Conservation (phyloP, 2,113 vertebrate species). For the Seriola dumerili region DNA sequence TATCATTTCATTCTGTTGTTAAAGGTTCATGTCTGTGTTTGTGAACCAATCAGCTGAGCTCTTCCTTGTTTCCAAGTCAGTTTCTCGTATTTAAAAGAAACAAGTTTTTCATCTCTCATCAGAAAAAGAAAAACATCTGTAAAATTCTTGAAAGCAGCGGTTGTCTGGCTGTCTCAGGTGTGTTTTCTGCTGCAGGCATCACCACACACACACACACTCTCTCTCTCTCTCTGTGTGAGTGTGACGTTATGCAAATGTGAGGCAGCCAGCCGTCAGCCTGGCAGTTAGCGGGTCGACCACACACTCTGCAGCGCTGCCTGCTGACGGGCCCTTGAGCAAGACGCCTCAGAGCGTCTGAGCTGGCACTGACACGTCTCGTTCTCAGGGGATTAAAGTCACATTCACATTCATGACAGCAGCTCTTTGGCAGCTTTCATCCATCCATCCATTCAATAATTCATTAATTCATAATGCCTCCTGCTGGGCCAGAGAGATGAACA, state of each 20-base stretch:
- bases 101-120: too few species aligned
- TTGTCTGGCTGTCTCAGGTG: background rate
- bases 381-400: background rate
- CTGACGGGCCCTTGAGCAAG: slow-evolving; percentile 26
- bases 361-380: background rate
- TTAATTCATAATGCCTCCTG: too few species aligned
- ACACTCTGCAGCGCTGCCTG: slow-evolving; percentile 1
- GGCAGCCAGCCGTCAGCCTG: slow-evolving; percentile 9
- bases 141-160: too few species aligned
- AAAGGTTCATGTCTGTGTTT: background rate
- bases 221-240: slow-evolving; percentile 4
- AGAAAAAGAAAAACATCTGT: too few species aligned
- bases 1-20: background rate
- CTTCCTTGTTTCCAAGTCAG: too few species aligned
- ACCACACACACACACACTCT: too few species aligned
- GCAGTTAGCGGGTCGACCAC: slow-evolving; percentile 46
- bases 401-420: too few species aligned
- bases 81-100: background rate
- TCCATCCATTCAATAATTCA: too few species aligned
- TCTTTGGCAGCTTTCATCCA: too few species aligned
- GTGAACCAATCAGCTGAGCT: too few species aligned
- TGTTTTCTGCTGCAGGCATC: slow-evolving; percentile 20
- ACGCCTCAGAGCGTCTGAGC: background rate
- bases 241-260: slow-evolving; percentile 64
- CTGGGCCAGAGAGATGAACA: too few species aligned